These are phyloP conservation scores for Rousettus leschenaultii DNA, from an alignment of 2,113 vertebrate genomes.

Conservation along the genomic window DNA sequence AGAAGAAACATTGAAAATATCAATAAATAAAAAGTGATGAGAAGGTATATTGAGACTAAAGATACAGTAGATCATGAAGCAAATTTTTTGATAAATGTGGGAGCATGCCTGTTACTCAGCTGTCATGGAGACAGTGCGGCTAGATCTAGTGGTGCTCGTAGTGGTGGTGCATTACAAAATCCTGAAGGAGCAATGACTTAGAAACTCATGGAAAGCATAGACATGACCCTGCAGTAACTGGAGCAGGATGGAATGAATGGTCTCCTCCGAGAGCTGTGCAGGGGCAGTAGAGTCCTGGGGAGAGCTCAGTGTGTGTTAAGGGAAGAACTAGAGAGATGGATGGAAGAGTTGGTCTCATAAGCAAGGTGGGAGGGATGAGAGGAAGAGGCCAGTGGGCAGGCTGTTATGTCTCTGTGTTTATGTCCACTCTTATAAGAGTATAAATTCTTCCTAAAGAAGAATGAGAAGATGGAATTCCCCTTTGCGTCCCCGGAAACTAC, in stretches of 20 bases:
- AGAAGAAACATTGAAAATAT: background rate
- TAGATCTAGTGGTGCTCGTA: background rate
- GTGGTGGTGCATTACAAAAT: background rate
- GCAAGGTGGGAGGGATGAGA: background rate
- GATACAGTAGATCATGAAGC: background rate
- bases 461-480: slow-evolving; percentile 96
- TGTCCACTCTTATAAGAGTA: slow-evolving; percentile 77
- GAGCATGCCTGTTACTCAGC: background rate
- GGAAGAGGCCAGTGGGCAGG: background rate
- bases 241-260: background rate
- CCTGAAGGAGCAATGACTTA: background rate
- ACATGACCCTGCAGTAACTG: background rate
- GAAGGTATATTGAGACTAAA: background rate
- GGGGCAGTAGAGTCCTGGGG: background rate
- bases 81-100: background rate
- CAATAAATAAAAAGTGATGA: background rate
- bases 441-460: slow-evolving; percentile 84
- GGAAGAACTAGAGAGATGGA: background rate
- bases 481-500: slow-evolving; percentile 88
- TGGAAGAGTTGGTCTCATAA: background rate
- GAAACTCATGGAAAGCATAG: background rate
- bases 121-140: background rate
- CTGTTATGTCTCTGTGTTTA: background rate
- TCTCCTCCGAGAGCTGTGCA: background rate
- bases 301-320: background rate